Evolutionary conservation across 2,888 invertebrate species (phyloP).

Genomic region (Thecocarcelia acutangulata): DNA sequence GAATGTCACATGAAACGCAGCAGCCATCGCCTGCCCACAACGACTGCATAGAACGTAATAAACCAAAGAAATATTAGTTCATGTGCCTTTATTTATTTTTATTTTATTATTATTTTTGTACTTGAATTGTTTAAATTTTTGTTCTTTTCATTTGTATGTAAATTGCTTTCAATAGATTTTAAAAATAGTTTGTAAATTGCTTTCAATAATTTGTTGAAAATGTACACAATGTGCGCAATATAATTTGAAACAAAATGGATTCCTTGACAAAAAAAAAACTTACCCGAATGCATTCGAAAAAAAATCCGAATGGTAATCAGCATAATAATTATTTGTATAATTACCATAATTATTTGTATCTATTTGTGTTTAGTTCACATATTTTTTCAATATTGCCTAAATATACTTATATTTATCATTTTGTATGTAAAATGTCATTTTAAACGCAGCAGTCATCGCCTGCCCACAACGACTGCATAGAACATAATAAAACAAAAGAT

Average conservation of each 20-base stretch:
- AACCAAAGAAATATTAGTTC: constrained; percentile 59
- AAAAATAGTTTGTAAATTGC: too few species aligned
- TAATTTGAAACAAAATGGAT: too few species aligned
- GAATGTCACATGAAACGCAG: constrained; percentile 77
- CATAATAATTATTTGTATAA: too few species aligned
- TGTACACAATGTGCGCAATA: too few species aligned
- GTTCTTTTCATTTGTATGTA: too few species aligned
- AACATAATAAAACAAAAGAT: constrained; percentile 63
- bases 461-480: constrained; percentile 60
- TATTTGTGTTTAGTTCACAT: constrained; percentile 94
- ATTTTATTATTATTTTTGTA: not conserved
- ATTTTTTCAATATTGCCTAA: constrained; percentile 87
- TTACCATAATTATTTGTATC: constrained; percentile 91
- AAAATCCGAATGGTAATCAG: too few species aligned
- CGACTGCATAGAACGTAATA: constrained; percentile 65
- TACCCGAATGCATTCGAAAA: too few species aligned
- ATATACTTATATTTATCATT: constrained; percentile 85
- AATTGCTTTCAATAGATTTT: too few species aligned
- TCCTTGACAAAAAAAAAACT: too few species aligned
- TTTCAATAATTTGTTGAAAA: too few species aligned
- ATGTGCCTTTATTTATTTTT: not conserved
- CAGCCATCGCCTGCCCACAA: constrained; percentile 53
- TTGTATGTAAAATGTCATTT: constrained; percentile 83
- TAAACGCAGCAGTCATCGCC: constrained; percentile 53
- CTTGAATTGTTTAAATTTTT: too few species aligned